phyloP scores from a whole-genome alignment of 30 jellyfish, hydroid and myxozoan species.

The Hydractinia echinata region DNA sequence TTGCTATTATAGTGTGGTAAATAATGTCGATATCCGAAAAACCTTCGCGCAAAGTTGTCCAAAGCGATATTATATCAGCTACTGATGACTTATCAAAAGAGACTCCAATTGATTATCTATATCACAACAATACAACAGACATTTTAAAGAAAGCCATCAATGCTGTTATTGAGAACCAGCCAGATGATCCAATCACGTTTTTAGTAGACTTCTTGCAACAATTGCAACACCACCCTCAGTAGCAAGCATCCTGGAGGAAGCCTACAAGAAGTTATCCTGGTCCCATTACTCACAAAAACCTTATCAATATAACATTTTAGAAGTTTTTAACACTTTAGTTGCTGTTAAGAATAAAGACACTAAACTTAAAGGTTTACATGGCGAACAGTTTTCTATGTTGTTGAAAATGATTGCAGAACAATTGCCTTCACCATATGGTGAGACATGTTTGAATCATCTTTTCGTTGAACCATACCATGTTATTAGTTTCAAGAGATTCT shows the following conservation, averaged over 20 bases:
- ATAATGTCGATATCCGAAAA: slow-evolving; percentile 8
- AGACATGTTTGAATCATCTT: neutral
- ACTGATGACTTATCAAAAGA: slow-evolving; percentile 14
- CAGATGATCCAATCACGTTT: slow-evolving; percentile 65
- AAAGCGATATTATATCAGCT: neutral
- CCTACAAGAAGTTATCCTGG: slow-evolving; percentile 38
- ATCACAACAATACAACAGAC: slow-evolving; percentile 32
- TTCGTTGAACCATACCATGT: neutral
- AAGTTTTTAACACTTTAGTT: slow-evolving; percentile 48
- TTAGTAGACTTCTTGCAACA: slow-evolving; percentile 50
- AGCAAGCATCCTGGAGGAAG: slow-evolving; percentile 23
- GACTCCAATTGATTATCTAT: slow-evolving; percentile 58
- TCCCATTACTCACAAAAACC: slow-evolving; percentile 26
- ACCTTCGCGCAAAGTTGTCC: neutral
- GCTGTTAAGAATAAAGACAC: slow-evolving; percentile 55
- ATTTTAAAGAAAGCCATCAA: slow-evolving; percentile 40
- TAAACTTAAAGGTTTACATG: slow-evolving; percentile 44
- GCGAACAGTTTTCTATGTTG: neutral
- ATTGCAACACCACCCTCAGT: slow-evolving; percentile 25
- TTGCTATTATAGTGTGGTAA: neutral
- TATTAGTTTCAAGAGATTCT: neutral
- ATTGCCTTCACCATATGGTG: neutral
- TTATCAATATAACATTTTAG: slow-evolving; percentile 46
- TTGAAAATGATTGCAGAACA: neutral
- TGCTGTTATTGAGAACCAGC: slow-evolving; percentile 48